Percentiles rank a stretch among this genome's conserved stretches.
phyloP scores from a whole-genome alignment of 1,140 invertebrate species.

The Leptinotarsa defecta region DNA sequence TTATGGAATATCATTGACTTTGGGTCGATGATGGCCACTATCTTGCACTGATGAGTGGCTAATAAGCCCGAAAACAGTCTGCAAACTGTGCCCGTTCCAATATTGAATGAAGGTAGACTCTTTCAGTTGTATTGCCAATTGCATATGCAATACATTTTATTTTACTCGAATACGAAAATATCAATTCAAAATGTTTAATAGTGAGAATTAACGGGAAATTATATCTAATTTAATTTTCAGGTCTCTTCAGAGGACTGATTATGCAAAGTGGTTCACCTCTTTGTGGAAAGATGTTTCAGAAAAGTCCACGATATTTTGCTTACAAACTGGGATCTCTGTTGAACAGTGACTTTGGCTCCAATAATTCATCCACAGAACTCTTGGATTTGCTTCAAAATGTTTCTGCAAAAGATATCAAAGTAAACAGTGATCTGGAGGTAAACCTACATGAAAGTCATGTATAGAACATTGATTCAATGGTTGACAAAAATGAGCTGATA shows the following conservation, averaged over 20 bases:
- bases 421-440: conserved; percentile 15
- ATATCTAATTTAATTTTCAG: background rate
- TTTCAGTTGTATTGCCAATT: too few relatives aligned
- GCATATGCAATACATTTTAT: too few relatives aligned
- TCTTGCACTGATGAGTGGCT: too few relatives aligned
- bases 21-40: too few relatives aligned
- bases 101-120: too few relatives aligned
- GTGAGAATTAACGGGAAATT: too few relatives aligned
- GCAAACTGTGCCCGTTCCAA: too few relatives aligned
- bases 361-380: conserved; percentile 24
- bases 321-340: conserved; percentile 6
- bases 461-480: too few relatives aligned
- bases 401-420: conserved; percentile 26
- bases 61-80: too few relatives aligned
- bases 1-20: too few relatives aligned
- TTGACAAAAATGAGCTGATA: too few relatives aligned
- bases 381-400: conserved; percentile 21
- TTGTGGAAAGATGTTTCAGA: conserved; percentile 19
- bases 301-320: conserved; percentile 17
- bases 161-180: too few relatives aligned
- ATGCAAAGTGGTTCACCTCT: conserved; percentile 26
- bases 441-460: background rate
- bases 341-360: conserved; percentile 7
- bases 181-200: background rate
- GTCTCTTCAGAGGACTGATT: conserved; percentile 28